A percentile compares a stretch with the other conserved stretches of the same genome.
phyloP scores from a whole-genome alignment of 2,888 invertebrate genomes.

The Atethmia centrago region DNA sequence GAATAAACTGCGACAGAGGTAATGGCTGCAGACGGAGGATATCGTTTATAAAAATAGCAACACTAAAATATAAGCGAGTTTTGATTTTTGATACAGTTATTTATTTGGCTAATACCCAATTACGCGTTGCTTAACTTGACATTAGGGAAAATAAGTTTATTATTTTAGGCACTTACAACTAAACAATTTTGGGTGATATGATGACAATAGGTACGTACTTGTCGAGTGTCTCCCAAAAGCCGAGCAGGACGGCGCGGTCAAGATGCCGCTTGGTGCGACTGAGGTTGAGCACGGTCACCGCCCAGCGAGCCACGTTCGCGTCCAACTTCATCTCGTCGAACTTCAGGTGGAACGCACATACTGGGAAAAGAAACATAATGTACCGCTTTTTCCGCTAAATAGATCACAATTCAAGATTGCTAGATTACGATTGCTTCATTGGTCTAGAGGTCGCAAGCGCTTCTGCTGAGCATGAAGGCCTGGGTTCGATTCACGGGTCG shows the following conservation, averaged over 20 bases:
- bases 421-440: not conserved
- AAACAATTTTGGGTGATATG: not conserved
- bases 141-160: not conserved
- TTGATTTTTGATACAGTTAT: not conserved
- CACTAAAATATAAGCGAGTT: not conserved
- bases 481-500: not conserved
- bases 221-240: constrained; percentile 99
- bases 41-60: not conserved
- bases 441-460: not conserved
- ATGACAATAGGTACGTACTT: constrained; percentile 91
- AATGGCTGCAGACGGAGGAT: not conserved
- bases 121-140: not conserved
- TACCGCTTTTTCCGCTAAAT: not conserved
- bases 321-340: constrained; percentile 99
- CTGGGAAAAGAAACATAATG: constrained; percentile 88
- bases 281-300: constrained; percentile 97
- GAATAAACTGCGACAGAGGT: not conserved
- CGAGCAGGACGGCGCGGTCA: constrained; percentile 98
- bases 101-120: not conserved
- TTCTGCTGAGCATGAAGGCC: not conserved
- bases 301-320: constrained; percentile 98
- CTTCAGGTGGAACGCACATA: constrained; percentile 99
- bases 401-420: not conserved
- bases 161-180: not conserved
- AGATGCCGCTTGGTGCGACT: constrained; percentile 98